phyloP scores from a whole-genome alignment of 2,797 vertebrate genomes.

The Paedocypris micromegethes region DNA sequence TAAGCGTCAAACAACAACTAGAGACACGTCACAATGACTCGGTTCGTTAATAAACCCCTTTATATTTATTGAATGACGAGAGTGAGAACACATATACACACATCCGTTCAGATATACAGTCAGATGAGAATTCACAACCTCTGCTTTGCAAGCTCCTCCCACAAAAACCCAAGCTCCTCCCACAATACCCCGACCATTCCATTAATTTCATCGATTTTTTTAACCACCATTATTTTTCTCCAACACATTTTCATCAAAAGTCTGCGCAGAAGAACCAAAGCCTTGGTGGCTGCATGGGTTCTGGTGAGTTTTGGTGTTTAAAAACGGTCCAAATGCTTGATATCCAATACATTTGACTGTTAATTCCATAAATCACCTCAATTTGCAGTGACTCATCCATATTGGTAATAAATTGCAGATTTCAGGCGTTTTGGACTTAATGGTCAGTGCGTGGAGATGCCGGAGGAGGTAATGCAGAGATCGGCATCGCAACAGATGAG shows the following conservation, averaged over 20 bases:
- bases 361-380: too few relatives aligned
- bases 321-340: conserved; percentile 5
- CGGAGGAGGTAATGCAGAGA: conserved; percentile 61
- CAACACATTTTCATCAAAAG: conserved; percentile 13
- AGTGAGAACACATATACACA: conserved; percentile 76
- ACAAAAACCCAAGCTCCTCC: conserved; percentile 31
- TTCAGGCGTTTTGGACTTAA: conserved; percentile 3
- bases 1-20: background rate
- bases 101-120: conserved; percentile 74
- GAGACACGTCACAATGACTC: conserved; percentile 25
- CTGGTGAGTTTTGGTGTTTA: too few relatives aligned
- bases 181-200: conserved; percentile 13
- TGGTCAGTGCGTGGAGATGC: conserved; percentile 35
- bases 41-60: conserved; percentile 76
- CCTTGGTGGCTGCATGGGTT: too few relatives aligned
- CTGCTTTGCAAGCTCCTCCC: conserved; percentile 59
- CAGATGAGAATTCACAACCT: conserved; percentile 68
- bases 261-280: too few relatives aligned
- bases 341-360: too few relatives aligned
- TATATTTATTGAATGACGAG: conserved; percentile 73
- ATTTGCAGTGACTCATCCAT: too few relatives aligned
- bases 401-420: too few relatives aligned
- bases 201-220: conserved; percentile 10
- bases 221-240: conserved; percentile 20
- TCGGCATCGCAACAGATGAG: conserved; percentile 67